Percentiles rank a stretch among this genome's conserved stretches.
phyloP scores from a whole-genome alignment of 2,797 vertebrate genomes.

The Astyanax mexicanus region DNA sequence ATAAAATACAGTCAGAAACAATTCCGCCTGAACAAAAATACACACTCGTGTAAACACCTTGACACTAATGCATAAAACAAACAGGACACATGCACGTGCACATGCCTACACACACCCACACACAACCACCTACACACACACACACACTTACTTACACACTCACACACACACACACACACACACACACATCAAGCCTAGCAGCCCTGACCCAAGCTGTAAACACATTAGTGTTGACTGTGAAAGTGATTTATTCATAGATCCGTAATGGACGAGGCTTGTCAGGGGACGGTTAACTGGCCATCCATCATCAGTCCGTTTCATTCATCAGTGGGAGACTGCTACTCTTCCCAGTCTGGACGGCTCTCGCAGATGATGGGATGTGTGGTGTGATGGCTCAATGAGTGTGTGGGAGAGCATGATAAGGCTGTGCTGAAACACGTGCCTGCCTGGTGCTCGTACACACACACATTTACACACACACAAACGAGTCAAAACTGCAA shows the following conservation, averaged over 20 bases:
- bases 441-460: not conserved
- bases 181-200: constrained; percentile 41
- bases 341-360: constrained; percentile 49
- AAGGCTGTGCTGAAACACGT: constrained; percentile 35
- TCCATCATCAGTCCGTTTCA: constrained; percentile 73
- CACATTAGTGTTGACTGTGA: constrained; percentile 56
- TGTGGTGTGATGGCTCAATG: constrained; percentile 69
- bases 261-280: constrained; percentile 74
- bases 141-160: too few relatives aligned
- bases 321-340: constrained; percentile 66
- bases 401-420: constrained; percentile 65
- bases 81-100: not conserved
- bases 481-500: not conserved
- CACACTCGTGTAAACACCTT: constrained; percentile 13
- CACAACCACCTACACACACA: constrained; percentile 24
- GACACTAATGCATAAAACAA: constrained; percentile 5
- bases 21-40: not conserved
- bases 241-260: constrained; percentile 76
- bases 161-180: constrained; percentile 32
- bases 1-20: not conserved
- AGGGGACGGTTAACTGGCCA: constrained; percentile 66
- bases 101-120: constrained; percentile 3
- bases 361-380: constrained; percentile 42
- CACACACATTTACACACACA: not conserved
- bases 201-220: constrained; percentile 63